These are phyloP conservation scores for Aleiodes sp. DNA, from an alignment of 1,140 invertebrate species.

Conservation along the genomic window DNA sequence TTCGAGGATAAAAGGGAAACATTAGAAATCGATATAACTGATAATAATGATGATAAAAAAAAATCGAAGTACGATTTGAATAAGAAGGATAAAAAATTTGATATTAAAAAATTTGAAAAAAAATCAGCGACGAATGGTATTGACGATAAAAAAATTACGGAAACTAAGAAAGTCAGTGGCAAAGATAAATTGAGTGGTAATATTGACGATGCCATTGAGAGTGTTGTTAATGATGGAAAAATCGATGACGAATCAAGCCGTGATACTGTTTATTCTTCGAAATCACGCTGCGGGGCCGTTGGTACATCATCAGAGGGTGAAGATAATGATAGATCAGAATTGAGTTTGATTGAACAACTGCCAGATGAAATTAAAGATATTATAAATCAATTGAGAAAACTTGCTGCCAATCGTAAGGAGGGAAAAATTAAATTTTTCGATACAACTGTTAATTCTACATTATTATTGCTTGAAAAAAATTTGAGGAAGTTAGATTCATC, in stretches of 20 bases:
- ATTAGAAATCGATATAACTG: conserved; percentile 50
- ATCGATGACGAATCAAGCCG: conserved; percentile 63
- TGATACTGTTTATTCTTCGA: conserved; percentile 59
- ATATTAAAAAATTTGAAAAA: conserved; percentile 58
- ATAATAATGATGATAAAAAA: conserved; percentile 42
- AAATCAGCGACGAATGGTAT: conserved; percentile 51
- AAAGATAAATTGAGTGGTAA: conserved; percentile 57
- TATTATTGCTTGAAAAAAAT: conserved; percentile 72
- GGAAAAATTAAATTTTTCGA: conserved; percentile 75
- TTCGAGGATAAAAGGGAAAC: conserved; percentile 26
- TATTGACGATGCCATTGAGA: conserved; percentile 67
- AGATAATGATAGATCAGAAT: conserved; percentile 59
- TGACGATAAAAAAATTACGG: conserved; percentile 50
- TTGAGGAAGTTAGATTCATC: conserved; percentile 62
- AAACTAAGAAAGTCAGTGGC: conserved; percentile 49
- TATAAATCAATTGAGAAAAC: conserved; percentile 70
- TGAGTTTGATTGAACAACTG: conserved; percentile 70
- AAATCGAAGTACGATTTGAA: conserved; percentile 31
- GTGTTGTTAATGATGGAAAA: conserved; percentile 66
- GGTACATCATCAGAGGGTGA: conserved; percentile 59
- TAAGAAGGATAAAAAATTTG: conserved; percentile 50
- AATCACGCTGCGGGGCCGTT: conserved; percentile 48
- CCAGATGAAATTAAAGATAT: conserved; percentile 68
- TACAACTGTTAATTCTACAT: conserved; percentile 69
- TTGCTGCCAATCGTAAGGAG: conserved; percentile 67